A percentile compares a stretch with the other conserved stretches of the same genome.
Evolutionary conservation across 2,797 vertebrate genomes (phyloP).

Genomic region (Pteronotus mesoamericanus): DNA sequence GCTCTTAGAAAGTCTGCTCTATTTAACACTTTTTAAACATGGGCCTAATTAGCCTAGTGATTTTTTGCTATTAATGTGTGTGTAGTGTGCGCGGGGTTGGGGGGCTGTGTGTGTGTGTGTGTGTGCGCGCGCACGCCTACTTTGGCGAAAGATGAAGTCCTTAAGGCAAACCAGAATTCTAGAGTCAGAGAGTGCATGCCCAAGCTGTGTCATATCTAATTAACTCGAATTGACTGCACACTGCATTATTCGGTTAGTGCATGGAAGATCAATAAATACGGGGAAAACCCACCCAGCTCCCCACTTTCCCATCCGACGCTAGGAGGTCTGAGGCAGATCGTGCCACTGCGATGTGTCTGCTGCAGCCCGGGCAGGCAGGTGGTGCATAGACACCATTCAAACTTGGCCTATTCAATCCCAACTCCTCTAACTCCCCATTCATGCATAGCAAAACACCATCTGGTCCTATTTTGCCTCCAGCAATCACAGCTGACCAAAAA

Average conservation of each 20-base stretch:
- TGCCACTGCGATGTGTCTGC: constrained; percentile 89
- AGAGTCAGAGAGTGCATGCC: constrained; percentile 94
- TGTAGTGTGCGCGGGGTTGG: constrained; percentile 52
- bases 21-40: constrained; percentile 26
- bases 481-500: constrained; percentile 99
- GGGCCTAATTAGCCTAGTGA: constrained; percentile 86
- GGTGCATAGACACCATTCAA: constrained; percentile 99
- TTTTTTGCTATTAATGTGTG: constrained; percentile 86
- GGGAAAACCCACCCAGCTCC: constrained; percentile 88
- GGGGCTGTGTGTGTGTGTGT: constrained; percentile 69
- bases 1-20: not conserved
- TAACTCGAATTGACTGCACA: constrained; percentile 96
- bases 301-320: constrained; percentile 80
- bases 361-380: constrained; percentile 96
- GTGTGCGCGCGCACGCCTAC: not conserved
- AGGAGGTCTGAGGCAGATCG: constrained; percentile 85
- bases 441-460: constrained; percentile 99
- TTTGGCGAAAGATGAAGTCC: constrained; percentile 85
- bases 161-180: constrained; percentile 89
- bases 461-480: constrained; percentile 99
- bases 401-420: constrained; percentile 98
- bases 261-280: constrained; percentile 97
- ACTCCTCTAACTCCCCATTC: constrained; percentile 99
- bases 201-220: constrained; percentile 98
- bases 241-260: constrained; percentile 92